These are phyloP conservation scores for Camponotus vicinus DNA, from an alignment of 1,140 invertebrate species.

Conservation along the genomic window DNA sequence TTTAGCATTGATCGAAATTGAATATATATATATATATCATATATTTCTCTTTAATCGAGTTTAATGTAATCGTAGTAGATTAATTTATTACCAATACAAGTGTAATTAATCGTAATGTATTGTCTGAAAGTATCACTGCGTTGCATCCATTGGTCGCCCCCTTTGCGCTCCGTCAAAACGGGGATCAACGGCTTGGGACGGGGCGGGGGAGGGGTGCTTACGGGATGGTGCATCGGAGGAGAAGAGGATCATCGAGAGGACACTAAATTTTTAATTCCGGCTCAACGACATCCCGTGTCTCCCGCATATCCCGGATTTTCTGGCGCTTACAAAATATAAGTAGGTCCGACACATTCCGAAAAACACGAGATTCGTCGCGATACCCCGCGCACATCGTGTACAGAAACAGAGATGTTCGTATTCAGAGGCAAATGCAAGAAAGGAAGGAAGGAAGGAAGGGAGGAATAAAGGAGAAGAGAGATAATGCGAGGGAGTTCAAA, in stretches of 20 bases:
- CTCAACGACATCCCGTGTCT: conserved; percentile 22
- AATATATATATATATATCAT: conserved; percentile 74
- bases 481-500: neutral
- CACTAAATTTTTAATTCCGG: neutral
- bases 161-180: conserved; percentile 49
- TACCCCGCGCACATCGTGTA: neutral
- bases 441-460: neutral
- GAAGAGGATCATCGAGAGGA: neutral
- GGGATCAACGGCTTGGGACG: conserved; percentile 27
- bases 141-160: conserved; percentile 82
- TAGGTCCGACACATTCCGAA: conserved; percentile 43
- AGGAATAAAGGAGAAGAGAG: neutral
- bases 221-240: neutral
- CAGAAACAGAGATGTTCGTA: neutral
- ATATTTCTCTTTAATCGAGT: conserved; percentile 82
- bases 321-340: conserved; percentile 77
- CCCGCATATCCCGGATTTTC: conserved; percentile 60
- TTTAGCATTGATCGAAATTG: conserved; percentile 84
- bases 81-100: conserved; percentile 83
- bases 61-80: conserved; percentile 84
- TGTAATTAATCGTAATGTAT: conserved; percentile 85
- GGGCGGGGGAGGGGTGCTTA: neutral
- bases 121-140: conserved; percentile 85
- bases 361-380: conserved; percentile 45
- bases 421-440: neutral